These are phyloP conservation scores for Sericinus montela DNA, from an alignment of 2,888 invertebrate species.

Conservation along the genomic window DNA sequence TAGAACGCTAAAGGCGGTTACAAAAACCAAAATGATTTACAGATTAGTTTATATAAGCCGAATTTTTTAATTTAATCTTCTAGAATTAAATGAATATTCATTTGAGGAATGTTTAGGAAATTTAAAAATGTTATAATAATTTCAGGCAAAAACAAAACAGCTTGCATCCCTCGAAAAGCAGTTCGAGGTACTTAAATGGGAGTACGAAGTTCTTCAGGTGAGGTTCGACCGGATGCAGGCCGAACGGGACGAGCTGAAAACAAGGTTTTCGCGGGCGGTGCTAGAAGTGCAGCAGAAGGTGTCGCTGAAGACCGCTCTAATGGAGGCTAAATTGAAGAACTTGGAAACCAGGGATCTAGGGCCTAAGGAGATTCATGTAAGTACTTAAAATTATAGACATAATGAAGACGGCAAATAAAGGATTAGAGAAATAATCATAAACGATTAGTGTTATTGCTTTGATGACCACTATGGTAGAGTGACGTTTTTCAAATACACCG, in stretches of 20 bases:
- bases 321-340: constrained; percentile 87
- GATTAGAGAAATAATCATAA: too few species aligned
- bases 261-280: constrained; percentile 88
- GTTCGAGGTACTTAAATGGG: constrained; percentile 81
- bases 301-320: constrained; percentile 87
- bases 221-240: constrained; percentile 86
- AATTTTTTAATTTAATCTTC: too few species aligned
- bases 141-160: constrained; percentile 78
- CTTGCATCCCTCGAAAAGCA: constrained; percentile 71
- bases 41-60: too few species aligned
- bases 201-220: constrained; percentile 85
- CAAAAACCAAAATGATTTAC: too few species aligned
- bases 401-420: too few species aligned
- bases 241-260: constrained; percentile 89
- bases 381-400: constrained; percentile 16
- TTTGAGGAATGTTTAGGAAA: too few species aligned
- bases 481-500: too few species aligned
- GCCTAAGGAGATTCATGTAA: constrained; percentile 80
- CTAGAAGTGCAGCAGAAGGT: constrained; percentile 93
- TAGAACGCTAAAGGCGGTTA: too few species aligned
- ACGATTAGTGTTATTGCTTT: too few species aligned
- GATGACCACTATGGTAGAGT: too few species aligned
- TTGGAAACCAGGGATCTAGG: constrained; percentile 82
- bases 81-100: too few species aligned
- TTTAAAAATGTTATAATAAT: constrained; percentile 4